Evolutionary conservation across 2,113 vertebrate species (phyloP), one percentile per base, ranked within the genome.

Genomic region (Pterocles orientalis): DNA sequence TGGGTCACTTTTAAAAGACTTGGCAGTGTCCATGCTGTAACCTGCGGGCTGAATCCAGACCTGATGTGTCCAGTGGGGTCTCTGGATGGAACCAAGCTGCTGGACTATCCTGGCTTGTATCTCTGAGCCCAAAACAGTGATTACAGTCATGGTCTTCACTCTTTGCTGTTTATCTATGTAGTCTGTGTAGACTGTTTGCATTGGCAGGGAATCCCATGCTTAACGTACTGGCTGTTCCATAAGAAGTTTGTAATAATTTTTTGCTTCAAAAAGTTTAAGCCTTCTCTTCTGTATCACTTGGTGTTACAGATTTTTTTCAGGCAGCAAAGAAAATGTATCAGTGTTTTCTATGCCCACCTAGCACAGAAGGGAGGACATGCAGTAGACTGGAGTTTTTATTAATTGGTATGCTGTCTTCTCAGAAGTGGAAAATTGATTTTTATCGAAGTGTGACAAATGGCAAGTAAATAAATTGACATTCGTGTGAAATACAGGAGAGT

Each of bases 341-440:
- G 28, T 71, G 17, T 69, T 56, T 81, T 82, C 82, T 15, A 2
- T 54, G 39, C 12, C 65, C 9, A 31, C 34, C 73, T 21, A 80
- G 66, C 62, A 85, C 12, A 47, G 72, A 16, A 83, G 64, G 47
- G 53, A 86, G 56, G 60, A 77, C 24, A 12, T 39, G 50, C 33
- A 58, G 50, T 43, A 31, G 47, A 24, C 34, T 41, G 64, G 70
- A 75, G 21, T 16, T 92, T 81, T 83, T 90, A 34, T 90, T 90
- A 76, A 88, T 70, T 45, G 20, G 18, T 43, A 48, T 34, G 24
- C 86, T 71, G 19, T 75, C 64, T 84, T 86, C 68, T 81, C 60
- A 92, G 71, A 93, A 90, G 88, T 43, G 23, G 43, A 26, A 83
- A 93, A 83, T 64, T 36, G 5, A 66, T 92, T 92, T 92, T 95